Conservation (phyloP, 2,797 vertebrate species). For the Aplochiton taeniatus region DNA sequence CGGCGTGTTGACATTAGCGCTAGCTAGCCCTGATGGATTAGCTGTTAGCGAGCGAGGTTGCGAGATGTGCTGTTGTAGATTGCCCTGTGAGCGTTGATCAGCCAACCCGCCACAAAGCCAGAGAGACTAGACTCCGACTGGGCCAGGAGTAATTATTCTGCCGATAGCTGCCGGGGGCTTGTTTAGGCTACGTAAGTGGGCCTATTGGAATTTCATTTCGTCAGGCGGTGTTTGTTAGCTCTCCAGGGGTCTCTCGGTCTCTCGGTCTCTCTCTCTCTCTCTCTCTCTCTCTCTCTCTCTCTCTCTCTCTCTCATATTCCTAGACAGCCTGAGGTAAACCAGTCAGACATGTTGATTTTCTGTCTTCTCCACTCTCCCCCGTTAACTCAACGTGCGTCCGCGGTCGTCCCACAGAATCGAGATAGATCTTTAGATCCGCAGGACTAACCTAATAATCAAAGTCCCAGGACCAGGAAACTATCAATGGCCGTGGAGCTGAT, state of each 20-base stretch:
- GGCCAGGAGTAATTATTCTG: slow-evolving; percentile 62
- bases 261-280: slow-evolving; percentile 7
- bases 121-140: slow-evolving; percentile 15
- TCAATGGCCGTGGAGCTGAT: slow-evolving; percentile 29
- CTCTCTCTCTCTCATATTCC: slow-evolving; percentile 33
- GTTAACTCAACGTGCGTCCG: neutral
- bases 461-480: slow-evolving; percentile 32
- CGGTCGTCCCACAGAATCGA: slow-evolving; percentile 20
- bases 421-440: slow-evolving; percentile 43
- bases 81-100: slow-evolving; percentile 41
- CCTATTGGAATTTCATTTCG: slow-evolving; percentile 69
- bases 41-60: slow-evolving; percentile 1
- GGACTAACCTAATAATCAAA: slow-evolving; percentile 33
- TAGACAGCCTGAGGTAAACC: slow-evolving; percentile 51
- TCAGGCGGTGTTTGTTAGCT: slow-evolving; percentile 28
- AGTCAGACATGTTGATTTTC: slow-evolving; percentile 56
- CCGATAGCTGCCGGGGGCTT: slow-evolving; percentile 55
- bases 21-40: slow-evolving; percentile 5
- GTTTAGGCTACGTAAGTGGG: slow-evolving; percentile 64
- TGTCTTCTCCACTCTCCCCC: slow-evolving; percentile 44
- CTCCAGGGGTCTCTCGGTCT: slow-evolving; percentile 9
- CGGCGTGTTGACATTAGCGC: neutral
- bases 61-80: neutral
- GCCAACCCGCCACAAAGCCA: slow-evolving; percentile 22
- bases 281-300: slow-evolving; percentile 10